These are phyloP conservation scores for Urosaurus nigricauda DNA, from an alignment of 2,797 vertebrate species.

Conservation along the genomic window DNA sequence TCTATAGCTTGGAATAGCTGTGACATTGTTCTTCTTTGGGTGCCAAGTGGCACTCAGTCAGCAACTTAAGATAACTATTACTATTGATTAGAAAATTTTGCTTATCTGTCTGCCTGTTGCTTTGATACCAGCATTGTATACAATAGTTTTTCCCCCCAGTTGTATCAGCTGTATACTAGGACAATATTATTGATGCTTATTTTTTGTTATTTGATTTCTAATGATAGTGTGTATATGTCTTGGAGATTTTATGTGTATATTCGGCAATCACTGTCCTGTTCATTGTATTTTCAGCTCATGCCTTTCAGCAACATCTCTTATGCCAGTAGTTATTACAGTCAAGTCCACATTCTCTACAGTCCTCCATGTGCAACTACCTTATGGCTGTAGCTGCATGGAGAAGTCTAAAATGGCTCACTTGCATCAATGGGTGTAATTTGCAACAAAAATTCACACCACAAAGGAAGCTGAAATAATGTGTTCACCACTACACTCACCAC, in stretches of 20 bases:
- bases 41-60: background rate
- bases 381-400: background rate
- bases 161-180: background rate
- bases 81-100: background rate
- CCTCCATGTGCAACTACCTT: background rate
- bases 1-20: conserved; percentile 21
- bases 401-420: background rate
- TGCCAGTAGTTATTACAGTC: background rate
- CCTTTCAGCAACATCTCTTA: background rate
- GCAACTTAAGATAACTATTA: background rate
- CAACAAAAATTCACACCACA: background rate
- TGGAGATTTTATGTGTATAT: background rate
- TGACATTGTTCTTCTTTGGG: background rate
- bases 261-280: background rate
- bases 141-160: background rate
- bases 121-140: background rate
- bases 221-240: background rate
- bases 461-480: background rate
- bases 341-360: background rate
- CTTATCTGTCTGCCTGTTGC: background rate
- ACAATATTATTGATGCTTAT: background rate
- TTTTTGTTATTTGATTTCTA: background rate
- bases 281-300: background rate
- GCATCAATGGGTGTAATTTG: background rate
- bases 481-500: no score